phyloP scores from a whole-genome alignment of 2,888 invertebrate species.

The Phaonia tiefii region DNA sequence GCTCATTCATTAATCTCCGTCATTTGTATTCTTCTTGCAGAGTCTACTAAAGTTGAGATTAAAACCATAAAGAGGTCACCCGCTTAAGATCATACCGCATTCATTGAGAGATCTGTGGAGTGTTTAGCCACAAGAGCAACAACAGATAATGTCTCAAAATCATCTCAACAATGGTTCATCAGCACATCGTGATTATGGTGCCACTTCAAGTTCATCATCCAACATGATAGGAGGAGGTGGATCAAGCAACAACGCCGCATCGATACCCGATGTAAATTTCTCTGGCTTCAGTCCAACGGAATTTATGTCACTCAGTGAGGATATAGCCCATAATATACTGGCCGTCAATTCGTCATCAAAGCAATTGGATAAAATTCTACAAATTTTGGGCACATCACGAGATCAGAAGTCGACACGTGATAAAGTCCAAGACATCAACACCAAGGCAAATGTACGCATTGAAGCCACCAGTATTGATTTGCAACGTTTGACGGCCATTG shows the following conservation, averaged over 20 bases:
- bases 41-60: conserved; percentile 8
- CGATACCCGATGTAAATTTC: conserved; percentile 86
- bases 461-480: conserved; percentile 88
- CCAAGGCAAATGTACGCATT: conserved; percentile 88
- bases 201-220: conserved; percentile 74
- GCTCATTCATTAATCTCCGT: conserved; percentile 1
- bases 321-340: conserved; percentile 90
- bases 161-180: conserved; percentile 74
- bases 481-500: conserved; percentile 86
- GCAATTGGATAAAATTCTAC: conserved; percentile 87
- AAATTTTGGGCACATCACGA: conserved; percentile 87
- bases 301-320: conserved; percentile 89
- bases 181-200: conserved; percentile 76
- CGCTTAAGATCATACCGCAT: no score
- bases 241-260: conserved; percentile 69
- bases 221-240: conserved; percentile 82
- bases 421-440: conserved; percentile 87
- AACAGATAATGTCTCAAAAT: conserved; percentile 70
- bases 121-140: neutral
- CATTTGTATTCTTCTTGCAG: neutral
- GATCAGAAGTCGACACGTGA: conserved; percentile 87
- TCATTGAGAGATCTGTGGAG: neutral
- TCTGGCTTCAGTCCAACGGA: conserved; percentile 88
- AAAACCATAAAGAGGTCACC: neutral
- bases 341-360: conserved; percentile 88